phyloP scores from a whole-genome alignment of 1,140 invertebrate genomes.

The Manduca sexta region DNA sequence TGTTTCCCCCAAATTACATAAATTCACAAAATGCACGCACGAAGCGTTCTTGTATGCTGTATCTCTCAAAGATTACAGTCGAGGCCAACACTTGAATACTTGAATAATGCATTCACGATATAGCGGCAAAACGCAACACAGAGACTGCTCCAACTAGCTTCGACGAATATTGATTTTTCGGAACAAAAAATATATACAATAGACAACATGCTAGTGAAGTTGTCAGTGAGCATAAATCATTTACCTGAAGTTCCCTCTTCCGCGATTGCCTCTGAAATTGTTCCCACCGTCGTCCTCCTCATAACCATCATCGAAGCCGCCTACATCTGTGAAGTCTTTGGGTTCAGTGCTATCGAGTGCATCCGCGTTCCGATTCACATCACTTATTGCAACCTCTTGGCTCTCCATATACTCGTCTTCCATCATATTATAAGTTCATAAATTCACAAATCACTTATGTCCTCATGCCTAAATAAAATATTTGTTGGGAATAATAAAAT shows the following conservation, averaged over 20 bases:
- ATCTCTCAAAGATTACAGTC: background rate
- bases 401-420: slow-evolving; percentile 59
- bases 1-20: too few species aligned
- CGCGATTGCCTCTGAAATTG: slow-evolving; percentile 62
- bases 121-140: background rate
- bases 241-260: slow-evolving; percentile 75
- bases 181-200: background rate
- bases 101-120: background rate
- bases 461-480: slow-evolving; percentile 36
- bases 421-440: slow-evolving; percentile 35
- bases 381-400: slow-evolving; percentile 39
- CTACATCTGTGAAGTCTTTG: slow-evolving; percentile 41
- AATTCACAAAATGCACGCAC: too few species aligned
- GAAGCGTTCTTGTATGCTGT: background rate
- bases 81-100: background rate
- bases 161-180: background rate
- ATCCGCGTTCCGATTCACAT: slow-evolving; percentile 32
- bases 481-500: slow-evolving; percentile 2
- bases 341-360: slow-evolving; percentile 30
- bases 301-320: slow-evolving; percentile 39
- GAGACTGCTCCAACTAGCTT: background rate
- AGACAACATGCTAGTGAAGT: background rate
- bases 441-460: slow-evolving; percentile 38
- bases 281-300: slow-evolving; percentile 56
- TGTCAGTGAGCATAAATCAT: background rate